phyloP scores from a whole-genome alignment of 2,888 invertebrate species.

The Ochropacha duplaris region DNA sequence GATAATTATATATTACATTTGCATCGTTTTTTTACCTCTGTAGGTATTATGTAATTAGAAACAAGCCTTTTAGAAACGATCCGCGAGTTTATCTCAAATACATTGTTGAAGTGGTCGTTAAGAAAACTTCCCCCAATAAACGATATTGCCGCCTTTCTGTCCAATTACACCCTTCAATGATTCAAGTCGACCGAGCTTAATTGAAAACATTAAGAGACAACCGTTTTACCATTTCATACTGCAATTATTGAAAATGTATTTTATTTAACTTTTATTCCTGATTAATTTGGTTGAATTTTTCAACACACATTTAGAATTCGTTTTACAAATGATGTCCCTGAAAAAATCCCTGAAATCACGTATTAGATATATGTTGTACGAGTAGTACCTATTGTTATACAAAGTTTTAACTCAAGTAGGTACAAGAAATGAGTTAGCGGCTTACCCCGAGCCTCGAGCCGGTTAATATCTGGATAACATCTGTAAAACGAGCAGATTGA shows the following conservation, averaged over 20 bases:
- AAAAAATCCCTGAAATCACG: too few species aligned
- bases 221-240: not conserved
- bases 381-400: too few species aligned
- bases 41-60: not conserved
- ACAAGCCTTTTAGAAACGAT: not conserved
- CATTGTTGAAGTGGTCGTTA: slow-evolving; percentile 6
- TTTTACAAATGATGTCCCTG: too few species aligned
- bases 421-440: slow-evolving; percentile 8
- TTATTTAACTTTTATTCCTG: not conserved
- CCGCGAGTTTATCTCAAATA: not conserved
- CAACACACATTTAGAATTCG: too few species aligned
- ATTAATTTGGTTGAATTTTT: too few species aligned
- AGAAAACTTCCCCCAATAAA: slow-evolving; percentile 26
- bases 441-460: slow-evolving; percentile 20
- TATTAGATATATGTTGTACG: too few species aligned
- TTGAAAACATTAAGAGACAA: slow-evolving; percentile 24
- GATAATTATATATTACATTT: not conserved
- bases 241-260: not conserved
- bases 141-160: slow-evolving; percentile 19
- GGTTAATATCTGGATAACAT: slow-evolving; percentile 70
- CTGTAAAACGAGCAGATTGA: slow-evolving; percentile 78
- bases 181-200: slow-evolving; percentile 26
- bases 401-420: not conserved
- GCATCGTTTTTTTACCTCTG: not conserved
- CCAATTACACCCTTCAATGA: slow-evolving; percentile 28